These are phyloP conservation scores for Lochmaea crataegi DNA, from an alignment of 2,888 invertebrate genomes.

Conservation along the genomic window DNA sequence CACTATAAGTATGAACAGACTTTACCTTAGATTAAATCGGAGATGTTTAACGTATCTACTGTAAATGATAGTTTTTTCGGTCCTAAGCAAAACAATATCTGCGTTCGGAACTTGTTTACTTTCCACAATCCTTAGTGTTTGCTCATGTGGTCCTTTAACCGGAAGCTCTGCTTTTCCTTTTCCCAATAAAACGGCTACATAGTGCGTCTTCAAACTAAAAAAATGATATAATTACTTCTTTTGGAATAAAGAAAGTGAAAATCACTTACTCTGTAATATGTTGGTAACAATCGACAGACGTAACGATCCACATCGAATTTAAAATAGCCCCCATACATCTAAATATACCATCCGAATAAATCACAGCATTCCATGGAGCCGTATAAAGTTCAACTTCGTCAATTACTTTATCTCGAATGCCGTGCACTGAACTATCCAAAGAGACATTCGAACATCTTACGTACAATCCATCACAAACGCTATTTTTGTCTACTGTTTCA, in stretches of 20 bases:
- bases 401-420: constrained; percentile 53
- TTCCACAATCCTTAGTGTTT: constrained; percentile 73
- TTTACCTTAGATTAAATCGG: constrained; percentile 64
- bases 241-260: constrained; percentile 21
- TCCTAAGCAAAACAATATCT: constrained; percentile 73
- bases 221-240: constrained; percentile 54
- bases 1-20: too few species aligned
- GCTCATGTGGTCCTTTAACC: constrained; percentile 76
- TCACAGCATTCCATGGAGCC: constrained; percentile 81
- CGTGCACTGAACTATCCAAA: constrained; percentile 57
- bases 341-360: constrained; percentile 77
- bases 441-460: constrained; percentile 68
- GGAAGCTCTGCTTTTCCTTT: constrained; percentile 71
- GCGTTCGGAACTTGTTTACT: constrained; percentile 70
- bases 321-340: constrained; percentile 78
- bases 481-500: constrained; percentile 12
- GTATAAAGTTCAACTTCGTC: constrained; percentile 60
- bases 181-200: constrained; percentile 76
- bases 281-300: constrained; percentile 66
- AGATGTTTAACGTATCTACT: constrained; percentile 77
- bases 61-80: constrained; percentile 70
- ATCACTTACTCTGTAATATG: constrained; percentile 63
- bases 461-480: constrained; percentile 67
- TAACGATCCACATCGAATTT: constrained; percentile 74
- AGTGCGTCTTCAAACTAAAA: constrained; percentile 68